phyloP scores from a whole-genome alignment of 2,888 invertebrate genomes.

The Zaprionus bogoriensis region DNA sequence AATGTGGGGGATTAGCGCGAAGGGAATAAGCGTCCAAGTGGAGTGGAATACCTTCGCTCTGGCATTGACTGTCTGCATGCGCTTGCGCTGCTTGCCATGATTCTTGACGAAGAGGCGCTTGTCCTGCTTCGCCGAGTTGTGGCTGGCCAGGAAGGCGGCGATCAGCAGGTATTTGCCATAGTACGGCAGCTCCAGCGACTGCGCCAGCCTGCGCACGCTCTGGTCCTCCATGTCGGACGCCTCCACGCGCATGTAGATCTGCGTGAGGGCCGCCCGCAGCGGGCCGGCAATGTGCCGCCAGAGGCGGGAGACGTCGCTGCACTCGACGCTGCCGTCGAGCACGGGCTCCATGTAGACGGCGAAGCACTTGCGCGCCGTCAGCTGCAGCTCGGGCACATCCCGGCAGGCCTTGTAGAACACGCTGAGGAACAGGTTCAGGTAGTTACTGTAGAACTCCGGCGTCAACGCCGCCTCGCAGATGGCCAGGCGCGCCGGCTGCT shows the following conservation, averaged over 20 bases:
- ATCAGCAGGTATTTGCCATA: conserved; percentile 95
- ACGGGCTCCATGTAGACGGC: conserved; percentile 91
- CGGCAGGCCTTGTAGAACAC: conserved; percentile 93
- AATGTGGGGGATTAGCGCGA: background rate
- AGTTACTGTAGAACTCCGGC: conserved; percentile 88
- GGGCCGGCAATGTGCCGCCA: conserved; percentile 92
- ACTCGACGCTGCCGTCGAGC: conserved; percentile 85
- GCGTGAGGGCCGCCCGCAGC: conserved; percentile 89
- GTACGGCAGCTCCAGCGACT: conserved; percentile 91
- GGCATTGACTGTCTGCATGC: conserved; percentile 85
- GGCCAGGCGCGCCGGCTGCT: conserved; percentile 22
- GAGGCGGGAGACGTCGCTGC: conserved; percentile 87
- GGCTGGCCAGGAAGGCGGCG: conserved; percentile 95
- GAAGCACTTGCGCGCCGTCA: conserved; percentile 91
- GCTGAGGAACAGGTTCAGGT: conserved; percentile 91
- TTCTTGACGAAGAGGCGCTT: conserved; percentile 92
- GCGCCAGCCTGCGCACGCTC: conserved; percentile 85
- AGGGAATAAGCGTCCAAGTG: background rate
- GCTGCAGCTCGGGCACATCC: conserved; percentile 91
- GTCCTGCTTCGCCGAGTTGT: conserved; percentile 95
- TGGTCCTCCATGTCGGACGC: conserved; percentile 58
- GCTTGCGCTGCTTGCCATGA: conserved; percentile 89
- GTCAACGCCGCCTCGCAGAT: conserved; percentile 77
- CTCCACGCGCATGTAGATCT: conserved; percentile 89
- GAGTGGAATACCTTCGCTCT: conserved; percentile 84